phyloP scores from a whole-genome alignment of 2,888 invertebrate genomes.

The Ornithoptera priamus region DNA sequence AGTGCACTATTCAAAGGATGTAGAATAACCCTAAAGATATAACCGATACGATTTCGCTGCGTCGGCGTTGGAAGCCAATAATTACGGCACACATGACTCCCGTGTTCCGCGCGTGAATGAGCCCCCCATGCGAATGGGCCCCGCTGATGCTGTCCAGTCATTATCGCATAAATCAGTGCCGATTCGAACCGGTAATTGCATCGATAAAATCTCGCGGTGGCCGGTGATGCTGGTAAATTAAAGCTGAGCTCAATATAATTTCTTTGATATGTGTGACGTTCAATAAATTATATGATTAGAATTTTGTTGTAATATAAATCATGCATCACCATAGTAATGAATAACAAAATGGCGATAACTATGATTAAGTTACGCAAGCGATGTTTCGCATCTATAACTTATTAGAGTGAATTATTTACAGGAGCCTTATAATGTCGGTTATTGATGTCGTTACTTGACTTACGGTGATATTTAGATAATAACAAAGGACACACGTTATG shows the following conservation, averaged over 20 bases:
- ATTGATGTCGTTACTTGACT: background rate
- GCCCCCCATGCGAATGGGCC: constrained; percentile 43
- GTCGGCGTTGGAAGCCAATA: constrained; percentile 31
- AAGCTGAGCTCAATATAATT: constrained; percentile 55
- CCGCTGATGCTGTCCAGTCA: constrained; percentile 49
- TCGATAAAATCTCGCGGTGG: constrained; percentile 40
- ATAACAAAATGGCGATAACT: constrained; percentile 42
- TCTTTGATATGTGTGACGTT: constrained; percentile 60
- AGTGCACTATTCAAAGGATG: background rate
- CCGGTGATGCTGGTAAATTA: constrained; percentile 50
- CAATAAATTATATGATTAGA: constrained; percentile 54
- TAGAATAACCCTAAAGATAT: constrained; percentile 22
- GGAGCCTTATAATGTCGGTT: constrained; percentile 9
- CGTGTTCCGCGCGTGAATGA: constrained; percentile 51
- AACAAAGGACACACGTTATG: too few relatives aligned
- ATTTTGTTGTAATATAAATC: constrained; percentile 46
- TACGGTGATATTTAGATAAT: too few relatives aligned
- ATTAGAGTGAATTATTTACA: constrained; percentile 17
- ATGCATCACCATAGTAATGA: constrained; percentile 41
- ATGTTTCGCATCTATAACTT: constrained; percentile 18
- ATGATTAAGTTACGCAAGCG: constrained; percentile 33
- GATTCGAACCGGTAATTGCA: constrained; percentile 61
- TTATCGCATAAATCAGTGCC: constrained; percentile 73
- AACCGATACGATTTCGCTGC: constrained; percentile 25
- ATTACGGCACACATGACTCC: constrained; percentile 50